phyloP scores from a whole-genome alignment of 2,797 vertebrate genomes.

The Echeneis naucrates region DNA sequence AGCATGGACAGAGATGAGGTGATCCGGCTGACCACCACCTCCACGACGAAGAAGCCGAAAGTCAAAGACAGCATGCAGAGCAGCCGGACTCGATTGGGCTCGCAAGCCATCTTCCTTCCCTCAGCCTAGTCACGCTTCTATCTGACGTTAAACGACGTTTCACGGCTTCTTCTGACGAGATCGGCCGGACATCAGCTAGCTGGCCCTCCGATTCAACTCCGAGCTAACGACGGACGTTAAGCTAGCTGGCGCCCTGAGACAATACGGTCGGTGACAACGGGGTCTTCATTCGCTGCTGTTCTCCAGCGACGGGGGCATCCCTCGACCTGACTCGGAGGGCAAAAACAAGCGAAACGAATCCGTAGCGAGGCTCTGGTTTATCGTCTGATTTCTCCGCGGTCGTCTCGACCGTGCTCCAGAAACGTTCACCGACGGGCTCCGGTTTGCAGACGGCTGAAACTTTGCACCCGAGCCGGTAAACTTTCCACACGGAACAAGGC shows the following conservation, averaged over 20 bases:
- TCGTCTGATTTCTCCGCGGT: neutral
- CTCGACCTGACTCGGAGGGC: neutral
- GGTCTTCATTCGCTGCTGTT: constrained; percentile 27
- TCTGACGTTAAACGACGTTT: constrained; percentile 4
- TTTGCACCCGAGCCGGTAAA: constrained; percentile 97
- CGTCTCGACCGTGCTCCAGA: constrained; percentile 18
- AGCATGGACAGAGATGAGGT: constrained; percentile 97
- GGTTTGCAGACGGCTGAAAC: constrained; percentile 95
- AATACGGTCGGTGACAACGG: constrained; percentile 61
- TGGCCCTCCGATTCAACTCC: constrained; percentile 27
- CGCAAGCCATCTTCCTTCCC: constrained; percentile 85
- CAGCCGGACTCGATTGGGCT: constrained; percentile 89
- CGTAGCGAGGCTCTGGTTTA: neutral
- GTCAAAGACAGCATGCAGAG: constrained; percentile 95
- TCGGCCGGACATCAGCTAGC: constrained; percentile 37
- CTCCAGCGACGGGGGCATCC: constrained; percentile 27
- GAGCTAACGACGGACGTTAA: constrained; percentile 39
- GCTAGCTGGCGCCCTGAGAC: constrained; percentile 70
- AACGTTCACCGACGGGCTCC: constrained; percentile 57
- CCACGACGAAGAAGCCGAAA: constrained; percentile 94
- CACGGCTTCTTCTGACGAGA: neutral
- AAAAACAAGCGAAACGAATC: neutral
- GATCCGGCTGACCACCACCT: constrained; percentile 94
- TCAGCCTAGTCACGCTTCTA: constrained; percentile 18
- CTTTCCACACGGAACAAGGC: constrained; percentile 95